Evolutionary conservation across 1,140 invertebrate genomes (phyloP).

Genomic region (Drosophila watanabei): DNA sequence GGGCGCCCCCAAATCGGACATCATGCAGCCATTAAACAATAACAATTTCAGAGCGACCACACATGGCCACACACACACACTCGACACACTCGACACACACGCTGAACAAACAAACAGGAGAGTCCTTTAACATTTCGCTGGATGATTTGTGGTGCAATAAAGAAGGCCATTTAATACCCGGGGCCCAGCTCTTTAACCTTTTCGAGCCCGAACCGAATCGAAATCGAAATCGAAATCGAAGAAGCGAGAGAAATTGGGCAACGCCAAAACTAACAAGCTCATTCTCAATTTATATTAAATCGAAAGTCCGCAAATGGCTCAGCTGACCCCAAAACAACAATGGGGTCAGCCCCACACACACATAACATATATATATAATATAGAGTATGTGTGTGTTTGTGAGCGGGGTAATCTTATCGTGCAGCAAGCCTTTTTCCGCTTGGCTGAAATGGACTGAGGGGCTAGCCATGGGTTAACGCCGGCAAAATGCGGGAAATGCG

Average conservation of each 20-base stretch:
- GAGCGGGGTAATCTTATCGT: constrained; percentile 69
- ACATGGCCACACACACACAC: constrained; percentile 23
- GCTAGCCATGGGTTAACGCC: constrained; percentile 6
- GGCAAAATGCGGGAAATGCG: constrained; percentile 16
- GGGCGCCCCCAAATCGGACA: constrained; percentile 42
- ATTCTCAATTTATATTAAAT: constrained; percentile 82
- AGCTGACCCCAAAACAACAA: constrained; percentile 57
- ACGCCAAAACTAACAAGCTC: constrained; percentile 75
- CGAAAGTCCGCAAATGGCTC: constrained; percentile 60
- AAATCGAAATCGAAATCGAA: constrained; percentile 11
- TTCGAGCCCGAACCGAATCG: constrained; percentile 28
- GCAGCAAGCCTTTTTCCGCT: constrained; percentile 81
- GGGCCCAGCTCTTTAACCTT: constrained; percentile 51
- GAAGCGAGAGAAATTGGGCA: constrained; percentile 42
- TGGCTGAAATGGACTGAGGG: constrained; percentile 24
- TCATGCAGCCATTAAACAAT: constrained; percentile 74
- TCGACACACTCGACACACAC: constrained; percentile 10
- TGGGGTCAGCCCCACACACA: constrained; percentile 36
- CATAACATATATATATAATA: constrained; percentile 12
- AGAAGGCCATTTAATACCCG: constrained; percentile 69
- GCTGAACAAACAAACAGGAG: constrained; percentile 19
- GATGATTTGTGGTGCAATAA: constrained; percentile 80
- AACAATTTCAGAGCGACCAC: constrained; percentile 46
- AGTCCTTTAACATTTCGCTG: constrained; percentile 48
- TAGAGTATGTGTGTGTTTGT: constrained; percentile 10